Evolutionary conservation across 2,113 vertebrate species (phyloP), one percentile per base, ranked within the genome.

Genomic region (Bettongia penicillata): DNA sequence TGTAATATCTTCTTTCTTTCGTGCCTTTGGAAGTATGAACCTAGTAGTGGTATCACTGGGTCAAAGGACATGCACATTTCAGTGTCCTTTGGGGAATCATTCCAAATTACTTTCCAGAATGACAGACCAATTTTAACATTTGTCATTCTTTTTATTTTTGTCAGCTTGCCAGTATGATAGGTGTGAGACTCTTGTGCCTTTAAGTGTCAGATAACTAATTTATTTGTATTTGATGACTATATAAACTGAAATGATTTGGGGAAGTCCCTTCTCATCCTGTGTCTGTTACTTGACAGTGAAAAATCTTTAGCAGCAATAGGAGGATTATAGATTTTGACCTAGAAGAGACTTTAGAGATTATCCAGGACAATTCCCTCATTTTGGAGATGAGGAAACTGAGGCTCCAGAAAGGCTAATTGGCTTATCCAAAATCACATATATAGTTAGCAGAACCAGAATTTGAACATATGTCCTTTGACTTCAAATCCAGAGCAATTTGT

Each of bases 241-340:
- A 68, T 16, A 31, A 68, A 68, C 2, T 68, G 37, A 37, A 3
- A 26, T 92, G 95, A 92, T 22, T 96, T 94, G 94, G 92, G 92
- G 84, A 94, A 93, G 43, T 77, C 6, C 16, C 91, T 53, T 95
- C 48, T 51, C 24, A 19, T 57, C 23, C 6, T 95, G 48, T 77
- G 95, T 23, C 8, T 48, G 89, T 91, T 95, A 95, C 92, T 91
- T 53, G 90, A 47, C 51, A 89, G 25, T 61, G 49, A 90, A 91
- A 94, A 91, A 11, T 91, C 37, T 53, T 96, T 51, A n/a, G 28
- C 0, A 47, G 6, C 89, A n/a, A 57, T 49, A 43, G n/a, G 53
- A 57, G 53, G 31, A 51, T n/a, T n/a, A 37, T 77, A 77, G 23
- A 77, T 19, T 77, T n/a, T n/a, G 37, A 77, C 12, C 31, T 16